Evolutionary conservation across 2,113 vertebrate species (phyloP), one percentile per base, ranked within the genome.

Genomic region (Barbus barbus): DNA sequence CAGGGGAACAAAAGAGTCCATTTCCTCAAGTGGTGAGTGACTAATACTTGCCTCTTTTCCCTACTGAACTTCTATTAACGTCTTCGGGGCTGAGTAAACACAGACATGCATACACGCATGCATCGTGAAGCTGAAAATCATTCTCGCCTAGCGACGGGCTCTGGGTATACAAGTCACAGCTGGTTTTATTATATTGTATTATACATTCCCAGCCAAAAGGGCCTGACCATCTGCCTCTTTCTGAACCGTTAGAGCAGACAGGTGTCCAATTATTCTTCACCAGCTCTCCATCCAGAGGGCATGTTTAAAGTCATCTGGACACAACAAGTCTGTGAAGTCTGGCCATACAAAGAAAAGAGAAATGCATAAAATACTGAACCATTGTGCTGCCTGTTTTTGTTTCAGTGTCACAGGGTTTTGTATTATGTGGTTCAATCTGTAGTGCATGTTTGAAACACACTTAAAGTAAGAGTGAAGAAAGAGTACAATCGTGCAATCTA

Each of bases 1-100:
- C 97, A 99, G 93, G 97, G 97, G 73, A 99, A 99, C 94, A 98
- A 96, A 94, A 95, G 97, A 44, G 95, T 98, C 69, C 97, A 99
- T 91, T 99, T 99, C 92, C 96, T 99, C 89, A 98, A 97, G 90
- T 99, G 98, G 98, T 99, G 94, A 97, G 96, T 91, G 16, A 74
- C 58, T 84, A 89, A 60, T 41, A 46, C 12, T 41, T 28, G 16
- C 24, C 63, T 87, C 38, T 67, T 74, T 74, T 67, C 33, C 28
- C 53, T 8, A 31, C 18, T 51, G n/a, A 71, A 61, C 53, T 65
- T 69, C 31, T 78, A 13, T 53, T 69, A 58, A 65, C 63, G 33
- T 63, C 51, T 83, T 24, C 33, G 28, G 44, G 44, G 26, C 20
- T 61, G 85, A 56, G 75, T 38, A 73, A 44, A 83, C 82, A 44